Evolutionary conservation across 2,113 vertebrate genomes (phyloP), one percentile per base, ranked within the genome.

Genomic region (mouse (Mus musculus)): DNA sequence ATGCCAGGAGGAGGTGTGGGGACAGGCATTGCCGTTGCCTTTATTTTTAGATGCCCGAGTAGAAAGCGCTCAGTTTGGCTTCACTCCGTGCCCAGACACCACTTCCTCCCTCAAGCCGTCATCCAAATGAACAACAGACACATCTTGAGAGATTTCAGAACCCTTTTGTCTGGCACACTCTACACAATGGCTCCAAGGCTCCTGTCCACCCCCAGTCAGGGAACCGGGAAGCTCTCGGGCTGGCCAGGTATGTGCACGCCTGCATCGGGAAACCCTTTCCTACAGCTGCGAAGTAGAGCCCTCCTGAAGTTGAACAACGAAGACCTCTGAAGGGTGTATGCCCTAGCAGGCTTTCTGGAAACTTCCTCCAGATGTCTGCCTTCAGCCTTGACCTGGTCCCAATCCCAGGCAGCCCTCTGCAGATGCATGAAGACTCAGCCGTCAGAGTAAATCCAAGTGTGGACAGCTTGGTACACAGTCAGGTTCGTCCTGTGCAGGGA

Each of bases 11-110:
- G 81, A 63, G 77, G 93, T 24, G 19, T 6, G 36, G 17, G 22
- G 59, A 52, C 72, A 46, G 59, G 39, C 6, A 1, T 14, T 1
- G 0, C 2, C 0, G 6, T 56, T 26, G 72, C 65, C 36, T 96
- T 82, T 95, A 95, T 95, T 98, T 95, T 95, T 89, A 97, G 95
- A 91, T 17, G 69, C 81, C 6, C 7, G 49, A 10, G 3, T 49
- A 56, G 94, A 91, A 88, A 87, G 82, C 5, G 0, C 69, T 89
- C 95, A 67, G 63, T 72, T 54, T 88, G 96, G 95, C 75, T 92
- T 88, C 77, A 22, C 16, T 85, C 86, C 86, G 81, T 81, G 75
- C 88, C 85, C 52, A 92, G 80, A 54, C n/a, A 52, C 95, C 78
- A 90, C 71, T 86, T 92, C 87, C 91, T 89, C 80, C 80, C 77